Conservation (phyloP, 1,140 invertebrate genomes). For the Nephila pilipes region DNA sequence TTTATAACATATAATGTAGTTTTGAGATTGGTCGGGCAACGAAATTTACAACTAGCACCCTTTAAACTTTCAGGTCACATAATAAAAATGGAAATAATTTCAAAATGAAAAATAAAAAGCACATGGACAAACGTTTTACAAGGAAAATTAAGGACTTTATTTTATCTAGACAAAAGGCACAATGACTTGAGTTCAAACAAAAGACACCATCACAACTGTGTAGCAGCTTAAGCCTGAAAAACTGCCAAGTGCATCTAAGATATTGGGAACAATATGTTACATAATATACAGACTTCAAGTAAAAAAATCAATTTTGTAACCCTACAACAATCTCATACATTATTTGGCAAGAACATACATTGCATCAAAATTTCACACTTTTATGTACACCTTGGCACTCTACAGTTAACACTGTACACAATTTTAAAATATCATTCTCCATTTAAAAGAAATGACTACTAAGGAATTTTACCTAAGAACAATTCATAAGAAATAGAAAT, state of each 20-base stretch:
- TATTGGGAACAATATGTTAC: slow-evolving; percentile 52
- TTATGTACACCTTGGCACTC: slow-evolving; percentile 66
- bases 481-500: background rate
- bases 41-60: too few relatives aligned
- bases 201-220: slow-evolving; percentile 67
- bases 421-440: slow-evolving; percentile 12
- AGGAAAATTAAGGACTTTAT: slow-evolving; percentile 60
- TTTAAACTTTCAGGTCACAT: too few relatives aligned
- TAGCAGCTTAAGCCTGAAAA: slow-evolving; percentile 57
- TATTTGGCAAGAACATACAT: slow-evolving; percentile 28
- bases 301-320: slow-evolving; percentile 40
- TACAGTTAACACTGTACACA: slow-evolving; percentile 34
- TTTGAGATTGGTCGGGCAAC: too few relatives aligned
- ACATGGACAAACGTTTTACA: background rate
- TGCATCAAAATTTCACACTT: slow-evolving; percentile 36
- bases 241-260: slow-evolving; percentile 67
- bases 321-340: slow-evolving; percentile 24
- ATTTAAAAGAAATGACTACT: slow-evolving; percentile 5
- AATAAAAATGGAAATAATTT: too few relatives aligned
- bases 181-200: slow-evolving; percentile 67
- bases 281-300: slow-evolving; percentile 49
- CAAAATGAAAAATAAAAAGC: background rate
- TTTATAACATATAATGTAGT: too few relatives aligned
- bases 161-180: slow-evolving; percentile 69
- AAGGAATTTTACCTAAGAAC: background rate